Evolutionary conservation across 2,888 invertebrate genomes (phyloP).

Genomic region (Heliconius charithonia): DNA sequence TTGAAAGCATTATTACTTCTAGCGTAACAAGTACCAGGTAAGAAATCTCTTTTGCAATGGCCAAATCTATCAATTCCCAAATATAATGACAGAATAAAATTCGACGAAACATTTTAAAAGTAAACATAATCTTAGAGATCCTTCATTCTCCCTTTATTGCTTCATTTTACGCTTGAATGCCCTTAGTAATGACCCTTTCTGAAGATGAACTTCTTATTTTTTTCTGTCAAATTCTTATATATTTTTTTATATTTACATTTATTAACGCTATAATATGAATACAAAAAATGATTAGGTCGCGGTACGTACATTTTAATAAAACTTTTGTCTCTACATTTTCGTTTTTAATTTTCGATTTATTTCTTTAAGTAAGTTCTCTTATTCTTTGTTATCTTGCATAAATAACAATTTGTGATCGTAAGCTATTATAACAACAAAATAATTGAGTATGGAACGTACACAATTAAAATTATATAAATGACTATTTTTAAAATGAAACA

Average conservation of each 20-base stretch:
- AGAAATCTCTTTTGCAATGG: background rate
- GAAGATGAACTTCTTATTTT: conserved; percentile 46
- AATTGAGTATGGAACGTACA: no score
- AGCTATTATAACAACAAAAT: no score
- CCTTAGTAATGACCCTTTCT: conserved; percentile 53
- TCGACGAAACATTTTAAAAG: conserved; percentile 47
- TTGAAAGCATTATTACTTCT: background rate
- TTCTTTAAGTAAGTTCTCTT: background rate
- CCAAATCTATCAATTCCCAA: conserved; percentile 19
- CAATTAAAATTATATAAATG: no score
- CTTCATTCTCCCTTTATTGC: conserved; percentile 55
- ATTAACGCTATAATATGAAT: conserved; percentile 1
- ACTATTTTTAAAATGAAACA: no score
- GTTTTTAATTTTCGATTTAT: background rate
- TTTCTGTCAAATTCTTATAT: conserved; percentile 41
- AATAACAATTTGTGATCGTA: no score
- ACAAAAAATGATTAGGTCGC: background rate
- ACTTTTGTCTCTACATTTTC: no score
- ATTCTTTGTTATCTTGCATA: no score
- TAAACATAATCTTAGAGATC: conserved; percentile 55
- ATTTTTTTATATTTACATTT: conserved; percentile 39
- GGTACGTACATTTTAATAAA: background rate
- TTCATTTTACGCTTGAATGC: conserved; percentile 57
- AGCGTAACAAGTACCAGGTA: background rate
- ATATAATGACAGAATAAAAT: conserved; percentile 33